Evolutionary conservation across 2,113 vertebrate species (phyloP).

Genomic region (Taurulus bubalis): DNA sequence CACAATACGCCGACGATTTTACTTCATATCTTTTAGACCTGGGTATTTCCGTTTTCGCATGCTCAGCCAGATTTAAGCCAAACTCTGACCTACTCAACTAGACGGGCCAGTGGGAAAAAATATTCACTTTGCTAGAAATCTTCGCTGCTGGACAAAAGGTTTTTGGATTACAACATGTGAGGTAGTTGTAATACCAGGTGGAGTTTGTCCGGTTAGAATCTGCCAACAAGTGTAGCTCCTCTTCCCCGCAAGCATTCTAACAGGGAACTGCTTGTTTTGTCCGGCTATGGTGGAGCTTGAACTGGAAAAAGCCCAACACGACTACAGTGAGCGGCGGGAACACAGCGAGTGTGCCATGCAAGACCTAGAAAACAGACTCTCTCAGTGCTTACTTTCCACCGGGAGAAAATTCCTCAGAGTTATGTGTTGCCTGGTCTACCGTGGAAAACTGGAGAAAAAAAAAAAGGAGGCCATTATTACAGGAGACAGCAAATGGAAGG

Average conservation of each 20-base stretch:
- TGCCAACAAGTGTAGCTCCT: background rate
- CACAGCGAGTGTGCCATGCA: background rate
- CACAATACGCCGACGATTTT: background rate
- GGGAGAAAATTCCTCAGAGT: conserved; percentile 45
- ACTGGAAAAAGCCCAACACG: conserved; percentile 30
- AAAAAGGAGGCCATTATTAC: conserved; percentile 46
- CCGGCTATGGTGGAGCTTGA: background rate
- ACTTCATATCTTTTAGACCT: background rate
- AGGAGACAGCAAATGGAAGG: conserved; percentile 34
- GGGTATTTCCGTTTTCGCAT: conserved; percentile 3
- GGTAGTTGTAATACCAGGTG: background rate
- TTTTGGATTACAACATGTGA: background rate
- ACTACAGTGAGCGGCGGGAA: conserved; percentile 1
- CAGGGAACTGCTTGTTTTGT: conserved; percentile 10
- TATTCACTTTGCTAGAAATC: background rate
- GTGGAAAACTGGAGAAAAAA: conserved; percentile 41
- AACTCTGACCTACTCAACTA: conserved; percentile 3
- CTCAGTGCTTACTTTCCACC: conserved; percentile 52
- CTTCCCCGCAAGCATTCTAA: background rate
- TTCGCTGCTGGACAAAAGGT: background rate
- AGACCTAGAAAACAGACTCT: conserved; percentile 44
- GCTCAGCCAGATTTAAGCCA: background rate
- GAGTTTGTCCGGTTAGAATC: background rate
- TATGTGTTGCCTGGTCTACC: conserved; percentile 33
- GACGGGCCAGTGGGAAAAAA: background rate